These are phyloP conservation scores for Lysandra bellargus DNA, from an alignment of 2,888 invertebrate genomes.

Conservation along the genomic window DNA sequence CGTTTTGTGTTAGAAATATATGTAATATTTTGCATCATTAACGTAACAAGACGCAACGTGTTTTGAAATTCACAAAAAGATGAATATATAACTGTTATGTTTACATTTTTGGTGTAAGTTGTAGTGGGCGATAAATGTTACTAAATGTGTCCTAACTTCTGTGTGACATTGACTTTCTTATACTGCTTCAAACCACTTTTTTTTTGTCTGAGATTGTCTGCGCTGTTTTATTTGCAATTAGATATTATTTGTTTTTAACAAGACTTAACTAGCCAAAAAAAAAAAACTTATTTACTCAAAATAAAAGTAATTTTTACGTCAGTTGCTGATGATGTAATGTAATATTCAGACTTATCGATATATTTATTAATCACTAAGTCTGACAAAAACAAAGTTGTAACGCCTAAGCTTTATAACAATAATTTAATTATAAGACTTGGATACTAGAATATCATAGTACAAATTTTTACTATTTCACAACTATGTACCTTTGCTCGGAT, in stretches of 20 bases:
- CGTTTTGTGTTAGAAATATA: neutral
- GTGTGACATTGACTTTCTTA: constrained; percentile 7
- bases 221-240: constrained; percentile 8
- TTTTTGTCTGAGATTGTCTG: neutral
- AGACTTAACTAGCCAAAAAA: neutral
- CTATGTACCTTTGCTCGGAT: neutral
- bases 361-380: neutral
- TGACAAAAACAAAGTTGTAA: neutral
- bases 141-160: neutral
- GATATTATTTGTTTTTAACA: constrained; percentile 8
- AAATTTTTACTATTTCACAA: neutral
- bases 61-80: neutral
- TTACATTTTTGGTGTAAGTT: neutral
- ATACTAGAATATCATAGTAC: neutral
- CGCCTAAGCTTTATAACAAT: too few species aligned
- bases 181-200: neutral
- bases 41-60: neutral
- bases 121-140: neutral
- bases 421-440: too few species aligned
- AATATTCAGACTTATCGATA: neutral
- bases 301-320: neutral
- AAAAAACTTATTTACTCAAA: neutral
- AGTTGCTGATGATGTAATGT: neutral
- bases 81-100: neutral
- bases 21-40: neutral